Base-by-base conservation (phyloP, 2,888 invertebrate genomes). In the Anodontia alba region DNA sequence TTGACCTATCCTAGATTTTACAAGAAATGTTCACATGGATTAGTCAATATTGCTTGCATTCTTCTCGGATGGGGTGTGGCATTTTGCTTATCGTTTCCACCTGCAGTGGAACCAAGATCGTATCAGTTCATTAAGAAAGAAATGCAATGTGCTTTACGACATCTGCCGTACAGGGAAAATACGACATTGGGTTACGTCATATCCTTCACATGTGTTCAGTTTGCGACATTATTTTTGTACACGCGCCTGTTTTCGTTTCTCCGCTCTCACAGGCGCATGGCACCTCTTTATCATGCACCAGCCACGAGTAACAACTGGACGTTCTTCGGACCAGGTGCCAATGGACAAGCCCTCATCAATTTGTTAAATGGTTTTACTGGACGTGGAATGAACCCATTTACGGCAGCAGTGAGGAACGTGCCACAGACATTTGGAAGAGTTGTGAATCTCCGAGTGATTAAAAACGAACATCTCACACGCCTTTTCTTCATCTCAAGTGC, bases 291-390 rank as follows among this genome's bases (percentile, higher is more conserved):
- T 68, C 89, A 91, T 73, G 88, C 90, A 38, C 92, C 93, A 8
- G 91, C 93, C 0, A 83, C 89, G 8, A 93, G 93, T 78, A 81
- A 86, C 75, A 91, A 91, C 81, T 93, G 93, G 93, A 90, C 92
- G 1, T 93, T 93, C 81, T 88, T 92, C 38, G 93, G 93, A 0
- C 92, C 91, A 0, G 92, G 92, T 29, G 92, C 91, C 8, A 92
- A 92, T 73, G 91, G 91, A 10, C 91, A 91, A 70, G 90, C 92
- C 0, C 84, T 91, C 43, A 88, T 92, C 23, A 91, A 92, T 79
- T 90, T 91, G 86, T 78, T 92, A 38, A 92, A 92, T 77, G 92
- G 92, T 0, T 91, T 92, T 73, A 89, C 90, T 0, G 84, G 87
- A 5, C 89, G 87, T 1, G 88, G 86, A 10, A 87, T 87, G 10